These are phyloP conservation scores for Tetanocera ferruginea DNA, from an alignment of 2,888 invertebrate genomes.

Conservation along the genomic window DNA sequence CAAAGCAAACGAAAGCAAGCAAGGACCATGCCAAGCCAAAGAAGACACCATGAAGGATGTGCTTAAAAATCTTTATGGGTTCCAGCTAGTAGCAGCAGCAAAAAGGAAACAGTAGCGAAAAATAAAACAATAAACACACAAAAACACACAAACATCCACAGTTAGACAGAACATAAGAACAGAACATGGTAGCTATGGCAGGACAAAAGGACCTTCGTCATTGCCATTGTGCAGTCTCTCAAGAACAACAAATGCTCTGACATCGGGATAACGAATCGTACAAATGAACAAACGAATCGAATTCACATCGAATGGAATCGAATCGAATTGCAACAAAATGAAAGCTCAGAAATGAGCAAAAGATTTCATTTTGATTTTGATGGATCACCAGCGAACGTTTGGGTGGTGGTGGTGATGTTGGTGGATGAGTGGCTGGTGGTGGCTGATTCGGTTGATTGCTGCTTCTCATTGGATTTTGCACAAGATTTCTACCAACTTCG, in stretches of 20 bases:
- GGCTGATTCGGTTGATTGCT: background rate
- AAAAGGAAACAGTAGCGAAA: background rate
- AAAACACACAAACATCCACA: background rate
- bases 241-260: background rate
- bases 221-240: background rate
- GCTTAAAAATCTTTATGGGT: too few relatives aligned
- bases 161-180: background rate
- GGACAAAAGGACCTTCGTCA: background rate
- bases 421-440: background rate
- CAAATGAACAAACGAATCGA: slow-evolving; percentile 19
- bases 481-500: too few relatives aligned
- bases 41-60: background rate
- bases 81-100: background rate
- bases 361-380: slow-evolving; percentile 40
- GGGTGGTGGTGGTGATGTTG: background rate
- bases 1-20: background rate
- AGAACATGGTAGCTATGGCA: too few relatives aligned
- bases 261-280: slow-evolving; percentile 28
- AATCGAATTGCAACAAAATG: background rate
- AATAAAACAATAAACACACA: background rate
- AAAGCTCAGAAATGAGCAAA: slow-evolving; percentile 39
- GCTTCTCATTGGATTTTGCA: too few relatives aligned
- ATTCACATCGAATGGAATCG: background rate
- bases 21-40: background rate
- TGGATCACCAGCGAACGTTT: slow-evolving; percentile 11